Evolutionary conservation across 2,113 vertebrate species (phyloP).

Genomic region (Vicugna pacos): DNA sequence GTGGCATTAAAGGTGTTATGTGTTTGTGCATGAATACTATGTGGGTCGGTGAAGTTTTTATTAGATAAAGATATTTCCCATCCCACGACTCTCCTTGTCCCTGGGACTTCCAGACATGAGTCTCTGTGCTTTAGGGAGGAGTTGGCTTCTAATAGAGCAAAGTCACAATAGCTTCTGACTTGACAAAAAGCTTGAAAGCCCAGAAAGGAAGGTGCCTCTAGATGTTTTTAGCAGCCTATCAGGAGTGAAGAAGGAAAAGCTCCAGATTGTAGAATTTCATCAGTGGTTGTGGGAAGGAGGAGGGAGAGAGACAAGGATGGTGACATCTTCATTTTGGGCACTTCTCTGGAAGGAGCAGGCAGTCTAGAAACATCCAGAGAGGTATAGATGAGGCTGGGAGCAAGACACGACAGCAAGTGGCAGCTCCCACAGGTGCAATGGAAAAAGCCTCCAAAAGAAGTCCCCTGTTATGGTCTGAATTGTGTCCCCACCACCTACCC

Average conservation of each 20-base stretch:
- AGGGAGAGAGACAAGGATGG: background rate
- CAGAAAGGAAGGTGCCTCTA: background rate
- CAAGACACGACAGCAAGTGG: background rate
- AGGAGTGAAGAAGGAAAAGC: background rate
- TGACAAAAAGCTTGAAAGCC: background rate
- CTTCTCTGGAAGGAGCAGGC: background rate
- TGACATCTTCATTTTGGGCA: background rate
- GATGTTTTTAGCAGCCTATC: background rate
- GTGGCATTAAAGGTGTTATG: background rate
- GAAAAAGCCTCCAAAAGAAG: background rate
- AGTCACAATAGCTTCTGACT: background rate
- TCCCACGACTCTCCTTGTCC: background rate
- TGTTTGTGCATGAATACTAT: background rate
- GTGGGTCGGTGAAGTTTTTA: background rate
- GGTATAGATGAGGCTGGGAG: background rate
- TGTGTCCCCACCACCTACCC: background rate
- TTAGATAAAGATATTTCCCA: background rate
- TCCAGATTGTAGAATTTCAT: background rate
- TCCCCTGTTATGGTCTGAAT: background rate
- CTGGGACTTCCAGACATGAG: background rate
- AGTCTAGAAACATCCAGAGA: background rate
- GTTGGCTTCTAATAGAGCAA: background rate
- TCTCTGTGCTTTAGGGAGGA: background rate
- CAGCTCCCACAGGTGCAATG: background rate
- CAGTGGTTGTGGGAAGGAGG: background rate